These are phyloP conservation scores for Torymus auratus DNA, from an alignment of 2,888 invertebrate genomes.

Conservation along the genomic window DNA sequence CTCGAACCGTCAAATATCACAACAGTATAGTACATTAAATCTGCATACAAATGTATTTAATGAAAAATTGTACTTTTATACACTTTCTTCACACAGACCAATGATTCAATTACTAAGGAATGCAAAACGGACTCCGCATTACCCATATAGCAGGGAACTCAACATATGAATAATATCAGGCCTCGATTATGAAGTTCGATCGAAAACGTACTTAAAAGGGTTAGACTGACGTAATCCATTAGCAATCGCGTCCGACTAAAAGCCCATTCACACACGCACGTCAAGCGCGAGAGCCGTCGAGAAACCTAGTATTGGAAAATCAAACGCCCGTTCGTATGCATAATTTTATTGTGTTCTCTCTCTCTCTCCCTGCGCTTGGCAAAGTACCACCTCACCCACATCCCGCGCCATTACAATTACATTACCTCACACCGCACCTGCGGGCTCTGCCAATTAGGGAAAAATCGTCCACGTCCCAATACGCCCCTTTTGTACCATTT, in stretches of 20 bases:
- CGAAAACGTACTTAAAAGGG: constrained; percentile 11
- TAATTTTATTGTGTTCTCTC: constrained; percentile 21
- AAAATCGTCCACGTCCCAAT: no score
- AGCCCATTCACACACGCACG: background rate
- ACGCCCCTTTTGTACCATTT: no score
- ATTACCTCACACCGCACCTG: constrained; percentile 26
- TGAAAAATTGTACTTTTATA: no score
- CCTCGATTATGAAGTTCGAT: constrained; percentile 18
- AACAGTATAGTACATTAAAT: no score
- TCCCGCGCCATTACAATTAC: constrained; percentile 9
- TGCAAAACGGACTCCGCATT: no score
- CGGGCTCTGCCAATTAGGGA: background rate
- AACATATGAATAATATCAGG: background rate
- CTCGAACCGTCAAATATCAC: no score
- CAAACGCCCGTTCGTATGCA: background rate
- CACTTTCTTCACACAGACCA: no score
- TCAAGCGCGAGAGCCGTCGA: no score
- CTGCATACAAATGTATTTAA: no score
- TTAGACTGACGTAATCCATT: constrained; percentile 38
- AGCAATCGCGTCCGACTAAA: constrained; percentile 2
- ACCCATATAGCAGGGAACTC: no score
- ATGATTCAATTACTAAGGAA: no score
- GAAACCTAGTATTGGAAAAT: background rate
- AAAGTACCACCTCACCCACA: constrained; percentile 11
- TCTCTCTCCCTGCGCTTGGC: background rate